Conservation (phyloP, 2,888 invertebrate genomes). For the Dryadula phaetusa region DNA sequence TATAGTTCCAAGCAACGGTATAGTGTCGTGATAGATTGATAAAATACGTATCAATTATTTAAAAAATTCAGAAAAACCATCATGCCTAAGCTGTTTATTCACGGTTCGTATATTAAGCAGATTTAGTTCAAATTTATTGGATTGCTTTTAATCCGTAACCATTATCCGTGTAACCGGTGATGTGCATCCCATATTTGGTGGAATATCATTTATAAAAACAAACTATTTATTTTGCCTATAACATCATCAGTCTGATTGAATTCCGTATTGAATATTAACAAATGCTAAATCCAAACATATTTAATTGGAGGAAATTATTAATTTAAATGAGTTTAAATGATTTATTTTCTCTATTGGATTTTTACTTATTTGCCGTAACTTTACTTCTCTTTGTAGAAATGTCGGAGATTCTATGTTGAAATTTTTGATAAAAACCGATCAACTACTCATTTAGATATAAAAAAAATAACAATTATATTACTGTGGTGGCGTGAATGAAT, state of each 20-base stretch:
- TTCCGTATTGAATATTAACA: too few species aligned
- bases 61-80: conserved; percentile 32
- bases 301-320: too few species aligned
- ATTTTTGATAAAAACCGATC: too few species aligned
- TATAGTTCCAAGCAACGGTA: not conserved
- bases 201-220: conserved; percentile 6
- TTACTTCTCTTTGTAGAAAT: too few species aligned
- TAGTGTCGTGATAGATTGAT: not conserved
- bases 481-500: too few species aligned
- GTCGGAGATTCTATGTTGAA: too few species aligned
- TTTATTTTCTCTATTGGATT: too few species aligned
- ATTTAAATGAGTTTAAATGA: too few species aligned
- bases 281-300: too few species aligned
- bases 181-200: conserved; percentile 17
- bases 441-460: too few species aligned
- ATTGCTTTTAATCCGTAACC: conserved; percentile 42
- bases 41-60: not conserved
- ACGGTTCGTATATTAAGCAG: conserved; percentile 45
- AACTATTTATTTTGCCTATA: not conserved
- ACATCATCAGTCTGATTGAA: not conserved
- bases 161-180: conserved; percentile 40
- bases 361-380: too few species aligned
- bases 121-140: conserved; percentile 46
- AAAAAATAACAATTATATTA: too few species aligned
- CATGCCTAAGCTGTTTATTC: conserved; percentile 37